Base-by-base conservation (phyloP, 2,888 invertebrate species). In the Euzetes globulus region DNA sequence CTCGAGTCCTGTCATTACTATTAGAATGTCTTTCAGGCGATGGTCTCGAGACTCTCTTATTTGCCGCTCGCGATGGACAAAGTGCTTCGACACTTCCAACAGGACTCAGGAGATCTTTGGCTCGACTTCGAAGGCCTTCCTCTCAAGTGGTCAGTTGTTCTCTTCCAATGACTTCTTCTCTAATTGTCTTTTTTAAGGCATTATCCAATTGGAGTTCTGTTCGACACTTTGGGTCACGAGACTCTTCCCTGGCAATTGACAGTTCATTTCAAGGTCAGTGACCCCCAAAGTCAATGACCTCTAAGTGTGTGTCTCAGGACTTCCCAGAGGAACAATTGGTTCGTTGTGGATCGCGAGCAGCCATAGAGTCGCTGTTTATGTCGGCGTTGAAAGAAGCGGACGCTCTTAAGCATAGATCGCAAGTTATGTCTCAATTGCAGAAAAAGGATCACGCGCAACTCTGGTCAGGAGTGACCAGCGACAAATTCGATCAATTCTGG, bases 401-500 rank as follows among this genome's bases (percentile, higher is more conserved):
- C 85, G 91, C 92, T n/a, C 84, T 99, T 60, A 99, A 99, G 83
- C 97, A 98, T 82, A 87, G 92, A 78, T 91, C 93, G 9, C 91
- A 91, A 83, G 88, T 94, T 22, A 91, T 93, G 79, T 91, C 91
- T 37, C 89, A 88, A 77, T 94, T 94, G 94, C 93, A 93, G 81
- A 94, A 94, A 81, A 94, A 94, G 82, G 98, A 99, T 80, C 97
- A 98, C 81, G 93, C 91, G 82, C 94, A 96, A 81, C 85, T 99
- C 17, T 99, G 97, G 97, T 86, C 90, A 70, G 97, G 97, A 37
- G 84, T 99, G 77, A 88, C 91, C 81, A 94, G 96, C 86, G 95
- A 97, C 82, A 95, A 94, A 84, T 99, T 98, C 85, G 98, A 99
- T 83, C 97, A 97, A 83, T 99, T 99, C 83, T 99, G 98, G 98